Evolutionary conservation across 2,888 invertebrate species (phyloP).

Genomic region (Cantharis flavilabris): DNA sequence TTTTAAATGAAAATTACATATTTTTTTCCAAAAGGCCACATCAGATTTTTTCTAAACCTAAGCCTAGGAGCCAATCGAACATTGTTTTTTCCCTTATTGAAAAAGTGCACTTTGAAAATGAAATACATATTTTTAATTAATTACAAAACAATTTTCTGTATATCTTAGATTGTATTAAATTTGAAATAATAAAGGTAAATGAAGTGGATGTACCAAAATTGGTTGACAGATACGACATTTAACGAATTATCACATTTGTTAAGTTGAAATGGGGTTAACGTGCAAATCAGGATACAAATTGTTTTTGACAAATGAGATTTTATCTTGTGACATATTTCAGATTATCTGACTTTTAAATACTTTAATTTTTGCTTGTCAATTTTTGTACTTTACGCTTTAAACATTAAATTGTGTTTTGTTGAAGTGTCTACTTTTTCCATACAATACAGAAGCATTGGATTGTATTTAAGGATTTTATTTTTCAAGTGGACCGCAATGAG

Average conservation of each 20-base stretch:
- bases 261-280: conserved; percentile 24
- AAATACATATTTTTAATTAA: background rate
- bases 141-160: background rate
- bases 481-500: conserved; percentile 3
- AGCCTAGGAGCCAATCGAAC: too few species aligned
- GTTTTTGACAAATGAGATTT: conserved; percentile 29
- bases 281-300: conserved; percentile 21
- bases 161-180: background rate
- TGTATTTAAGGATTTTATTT: background rate
- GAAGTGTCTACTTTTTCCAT: background rate
- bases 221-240: conserved; percentile 21
- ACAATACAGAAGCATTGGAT: conserved; percentile 1
- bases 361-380: conserved; percentile 16
- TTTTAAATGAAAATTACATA: too few species aligned
- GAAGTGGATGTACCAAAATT: background rate
- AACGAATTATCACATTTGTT: conserved; percentile 25
- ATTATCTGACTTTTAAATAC: conserved; percentile 25
- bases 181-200: background rate
- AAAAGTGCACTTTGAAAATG: background rate
- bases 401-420: background rate
- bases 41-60: too few species aligned
- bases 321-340: conserved; percentile 24
- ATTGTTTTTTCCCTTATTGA: too few species aligned
- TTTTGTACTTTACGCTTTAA: conserved; percentile 2
- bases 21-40: too few species aligned